Evolutionary conservation across 2,888 invertebrate genomes (phyloP).

Genomic region (Icerya purchasi): DNA sequence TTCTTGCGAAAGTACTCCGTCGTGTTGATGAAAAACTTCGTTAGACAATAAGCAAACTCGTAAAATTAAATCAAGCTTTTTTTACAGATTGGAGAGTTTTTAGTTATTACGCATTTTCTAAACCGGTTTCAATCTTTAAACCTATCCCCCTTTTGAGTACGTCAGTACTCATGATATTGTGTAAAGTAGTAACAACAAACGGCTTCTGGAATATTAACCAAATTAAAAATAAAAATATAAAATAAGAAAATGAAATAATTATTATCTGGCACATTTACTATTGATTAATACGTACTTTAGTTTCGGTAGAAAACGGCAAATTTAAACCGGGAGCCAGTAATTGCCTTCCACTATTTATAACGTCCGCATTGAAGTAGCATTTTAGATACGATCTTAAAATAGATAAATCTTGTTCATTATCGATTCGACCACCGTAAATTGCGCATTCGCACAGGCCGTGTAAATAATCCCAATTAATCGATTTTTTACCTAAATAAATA

Average conservation of each 20-base stretch:
- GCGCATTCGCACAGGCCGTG: conserved; percentile 55
- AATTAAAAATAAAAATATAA: neutral
- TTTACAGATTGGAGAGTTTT: no score
- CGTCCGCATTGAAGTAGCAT: conserved; percentile 35
- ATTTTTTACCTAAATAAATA: conserved; percentile 18
- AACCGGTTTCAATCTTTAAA: no score
- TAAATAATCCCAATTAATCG: conserved; percentile 46
- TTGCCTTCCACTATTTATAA: conserved; percentile 36
- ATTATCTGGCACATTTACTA: no score
- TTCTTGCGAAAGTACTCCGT: no score
- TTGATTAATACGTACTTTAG: no score
- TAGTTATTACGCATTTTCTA: no score
- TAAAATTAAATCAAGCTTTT: no score
- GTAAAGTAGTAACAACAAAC: neutral
- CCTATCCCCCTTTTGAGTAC: no score
- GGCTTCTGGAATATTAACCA: neutral
- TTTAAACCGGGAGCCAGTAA: conserved; percentile 31
- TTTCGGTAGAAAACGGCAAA: conserved; percentile 33
- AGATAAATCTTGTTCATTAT: conserved; percentile 48
- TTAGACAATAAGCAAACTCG: no score
- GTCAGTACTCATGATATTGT: no score
- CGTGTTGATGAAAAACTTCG: no score
- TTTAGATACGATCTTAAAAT: conserved; percentile 44
- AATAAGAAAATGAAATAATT: conserved; percentile 4
- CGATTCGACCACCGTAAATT: conserved; percentile 68